Evolutionary conservation across 2,888 invertebrate species (phyloP).

Genomic region (Entomobrya multifasciata): DNA sequence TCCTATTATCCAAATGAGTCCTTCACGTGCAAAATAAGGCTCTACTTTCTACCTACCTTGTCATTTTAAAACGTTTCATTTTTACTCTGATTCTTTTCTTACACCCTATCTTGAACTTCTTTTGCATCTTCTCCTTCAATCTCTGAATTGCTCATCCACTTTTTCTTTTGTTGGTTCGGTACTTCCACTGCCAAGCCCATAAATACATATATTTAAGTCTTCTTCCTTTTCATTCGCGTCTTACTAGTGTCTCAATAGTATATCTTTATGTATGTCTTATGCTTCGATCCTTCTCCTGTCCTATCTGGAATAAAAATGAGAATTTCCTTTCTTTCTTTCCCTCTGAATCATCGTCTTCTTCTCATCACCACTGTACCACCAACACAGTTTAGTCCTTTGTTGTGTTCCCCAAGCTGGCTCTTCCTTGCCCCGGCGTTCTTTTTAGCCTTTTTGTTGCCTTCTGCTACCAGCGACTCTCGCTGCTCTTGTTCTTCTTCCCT

Average conservation of each 20-base stretch:
- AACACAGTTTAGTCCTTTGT: not conserved
- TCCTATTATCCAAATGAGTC: no score
- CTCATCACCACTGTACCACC: slow-evolving; percentile 4
- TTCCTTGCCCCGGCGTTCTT: no score
- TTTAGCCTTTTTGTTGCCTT: not conserved
- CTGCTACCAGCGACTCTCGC: not conserved
- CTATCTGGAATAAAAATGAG: not conserved
- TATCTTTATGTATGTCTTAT: not conserved
- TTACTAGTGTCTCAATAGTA: not conserved
- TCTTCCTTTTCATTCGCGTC: not conserved
- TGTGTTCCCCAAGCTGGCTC: not conserved
- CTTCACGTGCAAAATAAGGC: no score
- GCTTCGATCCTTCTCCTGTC: not conserved
- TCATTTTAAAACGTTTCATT: no score
- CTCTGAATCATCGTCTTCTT: slow-evolving; percentile 14
- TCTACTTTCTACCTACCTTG: no score
- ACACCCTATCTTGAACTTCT: no score
- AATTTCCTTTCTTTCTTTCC: slow-evolving; percentile 5
- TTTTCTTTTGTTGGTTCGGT: not conserved
- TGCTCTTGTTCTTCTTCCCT: not conserved
- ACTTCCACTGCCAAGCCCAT: slow-evolving; percentile 5
- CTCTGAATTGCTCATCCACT: no score
- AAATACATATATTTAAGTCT: not conserved
- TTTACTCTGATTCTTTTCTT: no score
- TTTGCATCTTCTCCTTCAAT: no score